A percentile compares a stretch with the other conserved stretches of the same genome.
Conservation (phyloP, 1,140 invertebrate species). For the Vanessa atalanta region DNA sequence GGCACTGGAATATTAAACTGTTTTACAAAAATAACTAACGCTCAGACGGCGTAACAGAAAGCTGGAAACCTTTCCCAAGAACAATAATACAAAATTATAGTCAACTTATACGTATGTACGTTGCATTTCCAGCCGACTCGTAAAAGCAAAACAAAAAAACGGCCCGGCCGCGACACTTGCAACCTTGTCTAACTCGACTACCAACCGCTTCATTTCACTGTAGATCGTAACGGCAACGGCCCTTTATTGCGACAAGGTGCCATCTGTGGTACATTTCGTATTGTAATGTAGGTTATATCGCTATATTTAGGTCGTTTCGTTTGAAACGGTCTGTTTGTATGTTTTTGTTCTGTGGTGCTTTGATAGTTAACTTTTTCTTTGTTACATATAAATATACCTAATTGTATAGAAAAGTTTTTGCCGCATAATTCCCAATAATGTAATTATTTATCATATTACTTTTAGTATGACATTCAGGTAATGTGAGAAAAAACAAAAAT, state of each 20-base stretch:
- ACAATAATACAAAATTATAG: constrained; percentile 63
- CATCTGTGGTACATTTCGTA: constrained; percentile 52
- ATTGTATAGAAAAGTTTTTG: neutral
- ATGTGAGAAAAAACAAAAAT: constrained; percentile 14
- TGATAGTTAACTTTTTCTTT: constrained; percentile 4
- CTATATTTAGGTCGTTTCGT: constrained; percentile 67
- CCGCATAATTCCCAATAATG: neutral
- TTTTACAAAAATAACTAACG: constrained; percentile 32
- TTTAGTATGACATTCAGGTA: no score
- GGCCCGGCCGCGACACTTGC: constrained; percentile 55
- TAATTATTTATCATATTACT: neutral
- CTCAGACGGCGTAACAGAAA: constrained; percentile 37
- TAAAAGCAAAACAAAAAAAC: constrained; percentile 65
- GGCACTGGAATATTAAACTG: constrained; percentile 9
- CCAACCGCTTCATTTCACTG: constrained; percentile 41
- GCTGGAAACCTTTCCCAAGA: constrained; percentile 48
- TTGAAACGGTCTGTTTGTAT: constrained; percentile 45
- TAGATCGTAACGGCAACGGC: constrained; percentile 45
- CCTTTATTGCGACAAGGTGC: constrained; percentile 63
- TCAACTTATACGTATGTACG: constrained; percentile 47
- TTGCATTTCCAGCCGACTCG: constrained; percentile 66
- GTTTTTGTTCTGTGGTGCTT: constrained; percentile 42
- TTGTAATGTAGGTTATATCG: constrained; percentile 64
- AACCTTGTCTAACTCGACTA: constrained; percentile 64
- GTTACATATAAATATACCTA: constrained; percentile 1